Base-by-base conservation (phyloP, 53 echinoderm and acorn worm genomes). In the Paelopatides confundens region DNA sequence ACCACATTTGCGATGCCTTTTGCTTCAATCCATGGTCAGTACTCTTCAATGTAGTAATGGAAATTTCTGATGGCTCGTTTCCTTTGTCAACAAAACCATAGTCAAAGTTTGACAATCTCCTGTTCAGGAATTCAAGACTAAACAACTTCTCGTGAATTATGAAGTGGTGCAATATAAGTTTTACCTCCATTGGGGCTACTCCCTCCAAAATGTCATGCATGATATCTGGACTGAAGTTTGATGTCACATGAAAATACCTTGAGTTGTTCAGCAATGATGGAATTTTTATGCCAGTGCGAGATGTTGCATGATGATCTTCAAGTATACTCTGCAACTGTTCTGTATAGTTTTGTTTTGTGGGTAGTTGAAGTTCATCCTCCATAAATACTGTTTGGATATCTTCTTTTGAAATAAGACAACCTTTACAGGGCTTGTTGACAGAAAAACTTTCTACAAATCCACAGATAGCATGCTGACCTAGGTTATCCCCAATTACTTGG, bases 131-230 rank as follows among this genome's bases (percentile, higher is more conserved):
- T 11, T 93, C 85, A 49, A 90, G 58, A 9, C 84, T 66, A 84
- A 93, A 70, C 0, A 89, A 82, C 35, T 82, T 82, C 15, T 76
- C 82, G 32, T 93, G 82, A 32, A 23, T 69, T 6, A 88, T 66
- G n/a, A 81, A n/a, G 7, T 81, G 46, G 9, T 67, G 66, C 63
- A 88, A 35, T 47, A 88, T 3, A 4, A 81, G 43, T 35, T 89
- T 82, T 24, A 69, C 81, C 63, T 89, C 89, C 8, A 4, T 9
- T 84, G 82, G 82, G 28, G 66, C 88, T 2, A 92, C 10, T 14
- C 89, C 92, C 21, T 89, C 92, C 4, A 92, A 54, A n/a, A 92
- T 85, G 30, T 85, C 92, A 63, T 92, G 92, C 89, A 92, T 92
- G 0, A 92, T 46, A 78, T 92, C 86, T 11, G 86, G 86, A 11